Base-by-base conservation (phyloP, 2,888 invertebrate species). In the Pedicia rivosa region DNA sequence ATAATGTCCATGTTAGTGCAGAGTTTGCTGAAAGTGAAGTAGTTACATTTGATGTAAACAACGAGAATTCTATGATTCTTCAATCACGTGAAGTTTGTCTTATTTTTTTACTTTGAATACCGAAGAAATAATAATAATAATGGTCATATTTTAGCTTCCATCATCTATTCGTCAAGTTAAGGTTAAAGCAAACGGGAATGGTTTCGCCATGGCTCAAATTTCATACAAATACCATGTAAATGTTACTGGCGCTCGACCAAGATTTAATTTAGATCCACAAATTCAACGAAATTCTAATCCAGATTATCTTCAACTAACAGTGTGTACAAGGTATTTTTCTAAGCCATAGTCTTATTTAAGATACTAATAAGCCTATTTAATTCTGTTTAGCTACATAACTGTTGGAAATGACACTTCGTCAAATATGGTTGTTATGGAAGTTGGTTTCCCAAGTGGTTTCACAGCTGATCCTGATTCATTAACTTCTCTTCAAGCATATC, bases 401-500 rank as follows among this genome's bases (percentile, higher is more conserved):
- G 36, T 30, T 30, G 50, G 36, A 56, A 58, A 63, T 41, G 70
- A 69, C 24, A 71, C 72, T 48, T 69, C 72, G 35, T 76, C 78
- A 42, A 92, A 92, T 45, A 80, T 92, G 76, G 83, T 87, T 10
- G 78, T 92, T 1, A 79, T 92, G 68, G 88, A 90, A 51, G 79
- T 92, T 0, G 75, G 75, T 42, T 65, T 94, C 40, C 90, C 91
- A 0, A 90, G 90, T 1, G 92, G 94, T n/a, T 94, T 81, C 54
- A 72, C 35, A 16, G 35, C 35, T 1, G 86, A 90, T 48, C 62
- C 72, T 44, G 76, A 78, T 48, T 78, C 76, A 1, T 62, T 87
- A 20, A 78, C 76, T 4, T 68, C 69, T 46, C 59, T 75, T 29
- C 44, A 49, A 34, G 39, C 44, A n/a, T 64, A 65, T 5, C 13